Base-by-base conservation (phyloP, 2,888 invertebrate genomes). In the Beris chalybata region DNA sequence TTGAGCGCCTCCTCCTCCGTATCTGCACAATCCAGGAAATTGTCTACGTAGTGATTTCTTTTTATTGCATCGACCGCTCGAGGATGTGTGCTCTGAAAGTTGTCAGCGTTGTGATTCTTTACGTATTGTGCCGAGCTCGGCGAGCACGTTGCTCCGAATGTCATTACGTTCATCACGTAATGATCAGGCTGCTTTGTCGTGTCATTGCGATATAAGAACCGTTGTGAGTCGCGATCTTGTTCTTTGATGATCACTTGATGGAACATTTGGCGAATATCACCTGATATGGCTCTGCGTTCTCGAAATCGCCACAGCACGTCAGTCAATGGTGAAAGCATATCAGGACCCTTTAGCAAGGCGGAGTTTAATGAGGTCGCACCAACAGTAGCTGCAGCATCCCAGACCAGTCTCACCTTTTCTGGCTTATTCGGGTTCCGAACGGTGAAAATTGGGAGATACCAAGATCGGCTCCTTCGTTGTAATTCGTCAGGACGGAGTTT, bases 11-110 rank as follows among this genome's bases (percentile, higher is more conserved):
- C 70, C 44, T 71, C 68, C n/a, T 68, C 66, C 0, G 71, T 69
- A 31, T 73, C 65, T 4, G 69, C 67, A 44, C 74, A 73, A 45
- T 73, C 71, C n/a, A 76, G 53, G 63, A 72, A 71, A 30, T 75
- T 74, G 50, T 76, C 73, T 54, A 76, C 72, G 48, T 76, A 77
- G 64, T 73, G 72, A 6, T 72, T 71, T 1, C 71, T 32, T 55
- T 71, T 64, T 13, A 76, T 72, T 0, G 74, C 72, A 12, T 69
- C 50, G 0, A 69, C 72, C 0, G 74, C 74, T 15, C 67, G 55
- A 5, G 73, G 74, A 63, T 66, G 71, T 38, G 65, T 22, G n/a
- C 13, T 38, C n/a, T 5, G 12, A 45, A 69, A 72, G 29, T 57
- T 64, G 5, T 52, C 5, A 0, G 76, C 75, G 43, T 76, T 75